Base-by-base conservation (phyloP, 2,888 invertebrate species). In the Orthosia cruda region DNA sequence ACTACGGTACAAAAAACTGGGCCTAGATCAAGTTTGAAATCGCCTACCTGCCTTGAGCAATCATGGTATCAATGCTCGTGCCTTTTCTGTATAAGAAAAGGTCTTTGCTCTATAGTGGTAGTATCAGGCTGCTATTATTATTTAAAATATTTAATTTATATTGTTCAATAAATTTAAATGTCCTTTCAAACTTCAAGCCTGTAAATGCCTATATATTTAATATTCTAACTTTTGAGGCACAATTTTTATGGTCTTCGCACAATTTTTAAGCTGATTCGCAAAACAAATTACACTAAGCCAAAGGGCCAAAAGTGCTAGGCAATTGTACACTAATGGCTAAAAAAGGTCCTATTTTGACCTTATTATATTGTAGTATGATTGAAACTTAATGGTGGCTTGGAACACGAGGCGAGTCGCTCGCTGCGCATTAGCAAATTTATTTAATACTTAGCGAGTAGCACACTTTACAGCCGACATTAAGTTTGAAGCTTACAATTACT, bases 201-300 rank as follows among this genome's bases (percentile, higher is more conserved):
- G 16, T 57, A 18, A 71, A 61, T 61, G 57, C 23, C 9, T 47
- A n/a, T 32, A 45, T 52, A 50, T 40, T 47, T 45, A 47, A 45
- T 5, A 58, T 20, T 72, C 11, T 26, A 54, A 26, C 32, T 54
- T 71, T 61, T 73, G n/a, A 20, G 15, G 74, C 80, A 77, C 74
- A 47, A 58, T 63, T 58, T 20, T 71, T 32, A 63, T 73, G 58
- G 40, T 18, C 32, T 40, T 73, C 3, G 77, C 77, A 74, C 74
- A 58, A 80, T 58, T 74, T 74, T 80, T 80, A 47, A 40, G 32
- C 32, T 49, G 23, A 40, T 45, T 59, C 15, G 23, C 23, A 58
- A 50, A 32, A 47, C 16, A 77, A 50, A 16, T 58, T 78, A 4
- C 15, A 15, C 18, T 40, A 5, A 50, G 15, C 20, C 2, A n/a